Evolutionary conservation across 2,113 vertebrate species (phyloP).

Genomic region (Cheilinus undulatus): DNA sequence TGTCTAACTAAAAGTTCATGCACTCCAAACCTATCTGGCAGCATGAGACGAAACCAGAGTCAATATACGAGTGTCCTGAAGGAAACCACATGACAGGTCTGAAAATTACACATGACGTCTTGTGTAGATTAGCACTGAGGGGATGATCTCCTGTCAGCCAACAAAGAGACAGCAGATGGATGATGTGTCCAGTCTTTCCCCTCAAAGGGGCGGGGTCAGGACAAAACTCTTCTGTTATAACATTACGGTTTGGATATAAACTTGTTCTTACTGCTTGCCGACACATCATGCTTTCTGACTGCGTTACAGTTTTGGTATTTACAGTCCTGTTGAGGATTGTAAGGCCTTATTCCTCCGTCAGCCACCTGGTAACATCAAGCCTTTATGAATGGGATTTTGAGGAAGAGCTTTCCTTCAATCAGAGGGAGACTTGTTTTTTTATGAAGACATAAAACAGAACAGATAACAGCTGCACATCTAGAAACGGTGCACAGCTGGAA

Average conservation of each 20-base stretch:
- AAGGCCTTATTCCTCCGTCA: conserved; percentile 35
- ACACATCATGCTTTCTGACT: conserved; percentile 39
- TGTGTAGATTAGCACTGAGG: conserved; percentile 27
- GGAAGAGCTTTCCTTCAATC: conserved; percentile 12
- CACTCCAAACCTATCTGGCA: conserved; percentile 21
- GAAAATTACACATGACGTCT: conserved; percentile 29
- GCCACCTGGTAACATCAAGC: conserved; percentile 48
- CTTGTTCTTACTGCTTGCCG: conserved; percentile 14
- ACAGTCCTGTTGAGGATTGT: conserved; percentile 47
- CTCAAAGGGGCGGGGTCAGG: conserved; percentile 30
- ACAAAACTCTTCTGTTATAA: conserved; percentile 39
- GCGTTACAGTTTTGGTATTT: conserved; percentile 50
- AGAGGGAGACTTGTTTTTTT: conserved; percentile 28
- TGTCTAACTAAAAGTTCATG: conserved; percentile 5
- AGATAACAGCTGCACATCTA: conserved; percentile 36
- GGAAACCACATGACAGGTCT: conserved; percentile 39
- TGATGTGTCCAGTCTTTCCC: conserved; percentile 47
- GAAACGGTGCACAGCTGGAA: conserved; percentile 12
- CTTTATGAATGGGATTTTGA: conserved; percentile 31
- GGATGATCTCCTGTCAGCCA: conserved; percentile 35
- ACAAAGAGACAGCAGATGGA: conserved; percentile 62
- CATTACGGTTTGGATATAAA: conserved; percentile 48
- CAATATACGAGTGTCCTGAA: conserved; percentile 24
- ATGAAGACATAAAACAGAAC: conserved; percentile 41
- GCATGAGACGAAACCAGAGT: neutral